phyloP scores from a whole-genome alignment of 2,888 invertebrate genomes.

The Philaethria dido region DNA sequence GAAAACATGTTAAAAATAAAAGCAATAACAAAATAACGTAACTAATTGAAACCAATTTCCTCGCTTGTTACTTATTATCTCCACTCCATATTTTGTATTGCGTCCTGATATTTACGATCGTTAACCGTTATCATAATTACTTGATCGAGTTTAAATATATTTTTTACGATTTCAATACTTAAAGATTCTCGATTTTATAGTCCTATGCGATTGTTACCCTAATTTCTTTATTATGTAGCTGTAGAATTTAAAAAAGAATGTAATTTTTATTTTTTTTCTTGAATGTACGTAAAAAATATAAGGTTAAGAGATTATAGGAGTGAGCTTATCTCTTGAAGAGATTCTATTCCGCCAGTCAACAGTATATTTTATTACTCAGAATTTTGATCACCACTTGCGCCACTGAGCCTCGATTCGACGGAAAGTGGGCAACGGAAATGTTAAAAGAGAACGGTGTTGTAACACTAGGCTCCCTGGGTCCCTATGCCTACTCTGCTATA shows the following conservation, averaged over 20 bases:
- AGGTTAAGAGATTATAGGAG: too few species aligned
- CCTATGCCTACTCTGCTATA: too few species aligned
- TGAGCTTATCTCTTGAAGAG: too few species aligned
- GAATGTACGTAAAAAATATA: too few species aligned
- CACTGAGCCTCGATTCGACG: too few species aligned
- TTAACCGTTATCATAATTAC: slow-evolving; percentile 25
- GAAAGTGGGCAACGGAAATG: too few species aligned
- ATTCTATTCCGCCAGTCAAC: too few species aligned
- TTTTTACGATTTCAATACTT: slow-evolving; percentile 20
- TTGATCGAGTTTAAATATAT: slow-evolving; percentile 20
- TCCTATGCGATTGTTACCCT: background rate
- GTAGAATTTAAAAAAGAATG: background rate
- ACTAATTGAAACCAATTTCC: background rate
- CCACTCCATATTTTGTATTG: background rate
- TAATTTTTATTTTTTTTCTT: background rate
- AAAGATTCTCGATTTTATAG: slow-evolving; percentile 10
- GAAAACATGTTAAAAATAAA: background rate
- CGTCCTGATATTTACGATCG: slow-evolving; percentile 17
- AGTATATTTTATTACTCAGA: too few species aligned
- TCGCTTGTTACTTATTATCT: background rate
- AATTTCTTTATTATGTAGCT: background rate
- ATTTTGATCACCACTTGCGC: too few species aligned
- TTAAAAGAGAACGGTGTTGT: too few species aligned
- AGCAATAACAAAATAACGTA: slow-evolving; percentile 1
- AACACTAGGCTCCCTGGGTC: too few species aligned